Evolutionary conservation across 2,113 vertebrate species (phyloP).

Genomic region (Nematolebias whitei): DNA sequence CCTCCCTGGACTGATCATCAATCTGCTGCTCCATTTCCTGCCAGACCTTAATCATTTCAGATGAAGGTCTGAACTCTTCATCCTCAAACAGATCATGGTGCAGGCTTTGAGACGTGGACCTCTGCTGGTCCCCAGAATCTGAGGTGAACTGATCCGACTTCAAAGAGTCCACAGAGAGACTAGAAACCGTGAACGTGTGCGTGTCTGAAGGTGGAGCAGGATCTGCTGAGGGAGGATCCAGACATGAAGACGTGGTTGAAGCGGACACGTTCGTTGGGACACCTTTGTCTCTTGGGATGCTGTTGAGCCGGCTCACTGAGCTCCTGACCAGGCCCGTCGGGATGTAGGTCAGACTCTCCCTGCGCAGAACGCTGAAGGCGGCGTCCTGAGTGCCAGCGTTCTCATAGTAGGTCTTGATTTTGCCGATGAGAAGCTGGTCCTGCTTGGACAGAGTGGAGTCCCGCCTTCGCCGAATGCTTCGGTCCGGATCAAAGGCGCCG

Average conservation of each 20-base stretch:
- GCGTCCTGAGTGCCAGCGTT: slow-evolving; percentile 81
- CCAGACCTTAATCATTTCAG: slow-evolving; percentile 85
- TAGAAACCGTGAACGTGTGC: not conserved
- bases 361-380: slow-evolving; percentile 82
- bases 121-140: slow-evolving; percentile 19
- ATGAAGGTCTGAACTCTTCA: slow-evolving; percentile 82
- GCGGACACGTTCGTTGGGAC: not conserved
- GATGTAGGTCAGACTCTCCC: slow-evolving; percentile 93
- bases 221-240: not conserved
- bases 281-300: slow-evolving; percentile 67
- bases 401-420: slow-evolving; percentile 91
- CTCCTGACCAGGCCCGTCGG: slow-evolving; percentile 89
- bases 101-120: slow-evolving; percentile 16
- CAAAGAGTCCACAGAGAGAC: slow-evolving; percentile 27
- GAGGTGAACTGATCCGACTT: slow-evolving; percentile 22
- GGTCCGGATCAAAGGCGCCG: slow-evolving; percentile 53
- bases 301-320: slow-evolving; percentile 86
- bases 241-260: not conserved
- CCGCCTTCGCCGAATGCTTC: slow-evolving; percentile 59
- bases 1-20: not conserved
- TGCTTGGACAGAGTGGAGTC: slow-evolving; percentile 83
- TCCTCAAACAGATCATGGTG: slow-evolving; percentile 58
- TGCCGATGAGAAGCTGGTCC: slow-evolving; percentile 88
- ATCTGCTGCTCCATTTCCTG: slow-evolving; percentile 80
- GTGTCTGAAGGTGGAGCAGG: not conserved